phyloP scores from a whole-genome alignment of 2,113 vertebrate species.

The Grallaria varia region DNA sequence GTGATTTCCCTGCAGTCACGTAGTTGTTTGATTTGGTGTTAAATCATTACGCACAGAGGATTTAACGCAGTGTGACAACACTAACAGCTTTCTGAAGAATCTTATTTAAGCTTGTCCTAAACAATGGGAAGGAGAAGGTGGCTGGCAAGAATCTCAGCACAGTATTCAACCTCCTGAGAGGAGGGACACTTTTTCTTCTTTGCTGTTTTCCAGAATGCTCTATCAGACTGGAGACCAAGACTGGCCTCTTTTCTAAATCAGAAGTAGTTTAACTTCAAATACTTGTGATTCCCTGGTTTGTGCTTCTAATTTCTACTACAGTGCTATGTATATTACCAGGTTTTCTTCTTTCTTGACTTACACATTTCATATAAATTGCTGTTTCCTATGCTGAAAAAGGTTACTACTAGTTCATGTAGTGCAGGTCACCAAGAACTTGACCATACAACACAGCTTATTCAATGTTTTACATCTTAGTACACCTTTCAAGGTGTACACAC shows the following conservation, averaged over 20 bases:
- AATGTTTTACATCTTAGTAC: background rate
- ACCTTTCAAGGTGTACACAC: background rate
- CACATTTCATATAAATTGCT: background rate
- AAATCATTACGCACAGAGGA: background rate
- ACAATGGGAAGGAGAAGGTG: background rate
- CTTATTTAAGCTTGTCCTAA: background rate
- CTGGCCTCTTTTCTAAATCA: background rate
- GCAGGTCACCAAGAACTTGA: background rate
- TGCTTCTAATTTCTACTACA: background rate
- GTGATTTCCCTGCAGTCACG: background rate
- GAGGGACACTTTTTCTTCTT: background rate
- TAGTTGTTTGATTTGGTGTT: background rate
- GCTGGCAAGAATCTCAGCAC: background rate
- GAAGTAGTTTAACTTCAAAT: background rate
- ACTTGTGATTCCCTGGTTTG: background rate
- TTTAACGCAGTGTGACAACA: slow-evolving; percentile 7
- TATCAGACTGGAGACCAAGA: background rate
- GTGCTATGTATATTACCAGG: too few relatives aligned
- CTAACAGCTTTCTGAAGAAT: background rate
- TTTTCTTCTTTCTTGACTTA: background rate
- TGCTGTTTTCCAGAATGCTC: background rate
- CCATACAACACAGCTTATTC: background rate
- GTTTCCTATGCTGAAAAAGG: background rate
- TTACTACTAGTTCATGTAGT: background rate
- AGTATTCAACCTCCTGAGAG: background rate